Conservation (phyloP, 2,888 invertebrate species). For the Athalia cordata region DNA sequence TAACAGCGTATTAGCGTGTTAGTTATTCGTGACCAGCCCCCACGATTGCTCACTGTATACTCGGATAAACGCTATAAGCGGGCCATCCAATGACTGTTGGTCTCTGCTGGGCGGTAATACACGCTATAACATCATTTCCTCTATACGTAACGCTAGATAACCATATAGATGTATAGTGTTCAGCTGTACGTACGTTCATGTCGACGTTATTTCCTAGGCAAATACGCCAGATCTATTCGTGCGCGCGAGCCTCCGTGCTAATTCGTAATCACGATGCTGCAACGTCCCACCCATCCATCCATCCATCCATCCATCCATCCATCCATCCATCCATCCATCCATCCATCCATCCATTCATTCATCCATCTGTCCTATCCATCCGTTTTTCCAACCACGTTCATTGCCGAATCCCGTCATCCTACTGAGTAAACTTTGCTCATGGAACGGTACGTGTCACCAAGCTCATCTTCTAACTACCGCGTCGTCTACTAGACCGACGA, state of each 20-base stretch:
- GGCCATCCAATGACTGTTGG: too few relatives aligned
- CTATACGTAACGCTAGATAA: background rate
- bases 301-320: too few relatives aligned
- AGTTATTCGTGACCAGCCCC: too few relatives aligned
- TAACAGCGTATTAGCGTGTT: too few relatives aligned
- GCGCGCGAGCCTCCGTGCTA: constrained; percentile 19
- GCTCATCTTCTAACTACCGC: constrained; percentile 21
- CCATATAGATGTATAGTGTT: background rate
- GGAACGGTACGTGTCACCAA: constrained; percentile 26
- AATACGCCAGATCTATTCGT: constrained; percentile 33
- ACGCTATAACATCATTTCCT: too few relatives aligned
- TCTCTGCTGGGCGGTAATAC: too few relatives aligned
- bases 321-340: too few relatives aligned
- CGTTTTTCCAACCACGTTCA: background rate
- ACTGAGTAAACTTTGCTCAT: constrained; percentile 31
- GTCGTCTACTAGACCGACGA: background rate
- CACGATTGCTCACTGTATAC: too few relatives aligned
- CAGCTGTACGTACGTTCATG: background rate
- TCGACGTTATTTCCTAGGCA: constrained; percentile 19
- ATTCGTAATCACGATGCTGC: constrained; percentile 40
- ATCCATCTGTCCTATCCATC: too few relatives aligned
- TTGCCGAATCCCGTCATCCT: constrained; percentile 33
- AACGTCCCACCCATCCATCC: too few relatives aligned
- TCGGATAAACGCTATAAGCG: too few relatives aligned
- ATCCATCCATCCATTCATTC: too few relatives aligned